Conservation (phyloP, 2,113 vertebrate genomes). For the Calyptomena viridis region DNA sequence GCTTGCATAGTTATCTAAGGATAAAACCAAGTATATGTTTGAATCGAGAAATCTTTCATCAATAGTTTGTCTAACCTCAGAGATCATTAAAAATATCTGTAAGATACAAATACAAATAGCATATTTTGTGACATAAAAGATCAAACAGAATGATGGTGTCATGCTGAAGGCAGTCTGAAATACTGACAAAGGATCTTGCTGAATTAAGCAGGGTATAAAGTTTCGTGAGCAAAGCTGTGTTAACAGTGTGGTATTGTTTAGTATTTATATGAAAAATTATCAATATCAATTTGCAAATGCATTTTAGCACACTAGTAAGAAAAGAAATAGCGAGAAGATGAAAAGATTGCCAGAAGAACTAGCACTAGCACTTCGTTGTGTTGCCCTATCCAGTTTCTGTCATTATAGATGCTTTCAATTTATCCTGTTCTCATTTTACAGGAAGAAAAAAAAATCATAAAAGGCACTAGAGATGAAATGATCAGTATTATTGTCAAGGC, state of each 20-base stretch:
- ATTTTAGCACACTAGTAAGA: constrained; percentile 1
- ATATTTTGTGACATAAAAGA: background rate
- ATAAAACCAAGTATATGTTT: constrained; percentile 9
- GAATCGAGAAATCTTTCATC: constrained; percentile 16
- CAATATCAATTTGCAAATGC: constrained; percentile 15
- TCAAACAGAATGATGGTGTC: background rate
- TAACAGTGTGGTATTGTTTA: background rate
- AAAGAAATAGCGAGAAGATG: background rate
- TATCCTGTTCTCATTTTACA: constrained; percentile 37
- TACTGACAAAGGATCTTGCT: background rate
- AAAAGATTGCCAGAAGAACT: constrained; percentile 8
- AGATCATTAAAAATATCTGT: constrained; percentile 25
- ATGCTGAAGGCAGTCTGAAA: background rate
- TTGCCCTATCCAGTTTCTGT: background rate
- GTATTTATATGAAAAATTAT: constrained; percentile 16
- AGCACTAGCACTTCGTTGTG: background rate
- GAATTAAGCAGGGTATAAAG: constrained; percentile 32
- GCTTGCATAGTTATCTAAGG: background rate
- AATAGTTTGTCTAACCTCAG: background rate
- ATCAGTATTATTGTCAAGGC: constrained; percentile 24
- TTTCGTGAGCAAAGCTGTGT: background rate
- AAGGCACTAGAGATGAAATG: constrained; percentile 45
- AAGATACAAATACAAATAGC: background rate
- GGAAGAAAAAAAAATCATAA: constrained; percentile 7
- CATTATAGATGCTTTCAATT: constrained; percentile 30